A percentile compares a stretch with the other conserved stretches of the same genome.
phyloP scores from a whole-genome alignment of 2,888 invertebrate species.

The Galeruca laticollis region DNA sequence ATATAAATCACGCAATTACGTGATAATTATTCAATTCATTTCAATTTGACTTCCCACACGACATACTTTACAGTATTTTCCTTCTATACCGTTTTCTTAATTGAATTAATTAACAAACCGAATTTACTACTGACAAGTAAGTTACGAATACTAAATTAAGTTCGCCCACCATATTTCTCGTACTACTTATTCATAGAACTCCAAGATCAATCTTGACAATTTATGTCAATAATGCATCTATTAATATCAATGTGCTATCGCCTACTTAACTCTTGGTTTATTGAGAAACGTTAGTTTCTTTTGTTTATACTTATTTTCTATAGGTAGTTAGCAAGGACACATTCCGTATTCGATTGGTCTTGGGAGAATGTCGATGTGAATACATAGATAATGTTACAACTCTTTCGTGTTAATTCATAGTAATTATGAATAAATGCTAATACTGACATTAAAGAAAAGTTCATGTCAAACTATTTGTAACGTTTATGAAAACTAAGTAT shows the following conservation, averaged over 20 bases:
- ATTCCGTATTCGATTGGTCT: slow-evolving; percentile 7
- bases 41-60: not conserved
- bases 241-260: slow-evolving; percentile 18
- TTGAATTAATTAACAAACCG: not conserved
- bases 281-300: not conserved
- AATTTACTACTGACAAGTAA: not conserved
- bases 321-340: slow-evolving; percentile 6
- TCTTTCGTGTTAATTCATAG: not conserved
- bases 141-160: not conserved
- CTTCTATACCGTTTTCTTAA: not conserved
- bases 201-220: slow-evolving; percentile 17
- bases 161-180: slow-evolving; percentile 2
- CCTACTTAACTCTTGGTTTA: slow-evolving; percentile 9
- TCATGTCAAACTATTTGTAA: not conserved
- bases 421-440: slow-evolving; percentile 1
- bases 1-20: not conserved
- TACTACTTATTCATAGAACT: slow-evolving; percentile 14
- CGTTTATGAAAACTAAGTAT: not conserved
- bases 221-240: slow-evolving; percentile 20
- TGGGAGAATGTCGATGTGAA: slow-evolving; percentile 5
- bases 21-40: not conserved
- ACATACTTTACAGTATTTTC: not conserved
- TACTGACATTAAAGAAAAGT: not conserved
- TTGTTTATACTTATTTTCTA: not conserved
- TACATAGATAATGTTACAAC: not conserved